phyloP scores from a whole-genome alignment of 2,888 invertebrate species.

The Julus scanicus region DNA sequence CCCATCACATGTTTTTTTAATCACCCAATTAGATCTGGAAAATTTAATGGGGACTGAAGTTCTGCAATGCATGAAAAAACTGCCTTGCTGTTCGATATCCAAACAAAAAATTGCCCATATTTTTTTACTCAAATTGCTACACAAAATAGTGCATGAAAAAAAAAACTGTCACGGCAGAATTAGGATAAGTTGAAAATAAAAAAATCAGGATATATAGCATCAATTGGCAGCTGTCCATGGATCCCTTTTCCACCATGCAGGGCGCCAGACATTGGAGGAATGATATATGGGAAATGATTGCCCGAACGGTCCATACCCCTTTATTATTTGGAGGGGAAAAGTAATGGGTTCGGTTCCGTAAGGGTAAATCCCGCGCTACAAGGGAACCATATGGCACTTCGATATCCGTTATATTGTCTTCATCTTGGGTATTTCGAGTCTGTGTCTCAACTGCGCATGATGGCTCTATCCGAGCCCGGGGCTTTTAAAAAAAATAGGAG shows the following conservation, averaged over 20 bases:
- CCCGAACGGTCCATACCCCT: neutral
- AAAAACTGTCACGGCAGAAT: neutral
- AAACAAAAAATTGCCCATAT: too few species aligned
- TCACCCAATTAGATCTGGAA: too few species aligned
- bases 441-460: neutral
- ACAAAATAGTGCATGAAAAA: neutral
- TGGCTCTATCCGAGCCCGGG: conserved; percentile 33
- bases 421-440: neutral
- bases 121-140: neutral
- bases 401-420: conserved; percentile 33
- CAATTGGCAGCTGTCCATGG: conserved; percentile 27
- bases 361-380: neutral
- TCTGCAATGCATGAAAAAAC: too few species aligned
- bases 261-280: neutral
- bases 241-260: conserved; percentile 6
- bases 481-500: neutral
- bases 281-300: conserved; percentile 1
- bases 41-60: too few species aligned
- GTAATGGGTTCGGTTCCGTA: conserved; percentile 26
- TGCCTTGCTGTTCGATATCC: too few species aligned
- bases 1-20: too few species aligned
- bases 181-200: neutral
- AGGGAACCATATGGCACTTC: conserved; percentile 33
- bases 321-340: conserved; percentile 15
- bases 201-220: neutral